Evolutionary conservation across 23 tunicate genomes (phyloP), one percentile per base, ranked within the genome.

Genomic region (Styela plicata): DNA sequence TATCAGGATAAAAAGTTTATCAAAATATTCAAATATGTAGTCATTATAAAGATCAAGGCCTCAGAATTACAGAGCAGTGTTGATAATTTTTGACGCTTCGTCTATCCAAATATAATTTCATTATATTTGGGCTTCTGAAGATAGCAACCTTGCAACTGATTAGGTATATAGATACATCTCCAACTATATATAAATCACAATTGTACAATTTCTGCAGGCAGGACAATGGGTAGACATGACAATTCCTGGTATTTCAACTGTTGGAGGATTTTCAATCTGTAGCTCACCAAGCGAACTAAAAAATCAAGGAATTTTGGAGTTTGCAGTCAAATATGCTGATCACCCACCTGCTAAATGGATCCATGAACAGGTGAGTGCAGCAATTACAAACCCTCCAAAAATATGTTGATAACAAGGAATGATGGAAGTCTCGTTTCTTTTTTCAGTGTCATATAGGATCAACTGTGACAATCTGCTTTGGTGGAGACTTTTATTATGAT

Each of bases 201-300:
- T n/a, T n/a, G n/a, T n/a, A n/a, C n/a, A n/a, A n/a, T 66, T 76
- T 89, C 2, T n/a, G n/a, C 74, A 94, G 94, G 94, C 98, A 19
- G 98, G 98, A 2, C 98, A 94, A 66, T 94, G 98, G 98, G 73
- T 94, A 0, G 98, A 94, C 76, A 77, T 94, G 90, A 34, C 85
- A 26, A 88, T 89, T 10, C 90, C 90, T 5, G 85, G 71, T 3
- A 82, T 94, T 17, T 74, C 62, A 0, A 85, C 85, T 1, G 85
- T 89, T 27, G 98, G 98, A 25, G 98, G 98, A 52, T 94, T 88
- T 77, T 94, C 98, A 24, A 85, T 94, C 29, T 94, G 94, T 82
- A 88, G 83, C 53, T 70, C 94, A 17, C 98, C 94, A 24, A 20
- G 33, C 3, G 69, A 73, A 24, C 74, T 84, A 24, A 24, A 68